Evolutionary conservation across 2,113 vertebrate genomes (phyloP).

Genomic region (Pachycephala philippinensis): DNA sequence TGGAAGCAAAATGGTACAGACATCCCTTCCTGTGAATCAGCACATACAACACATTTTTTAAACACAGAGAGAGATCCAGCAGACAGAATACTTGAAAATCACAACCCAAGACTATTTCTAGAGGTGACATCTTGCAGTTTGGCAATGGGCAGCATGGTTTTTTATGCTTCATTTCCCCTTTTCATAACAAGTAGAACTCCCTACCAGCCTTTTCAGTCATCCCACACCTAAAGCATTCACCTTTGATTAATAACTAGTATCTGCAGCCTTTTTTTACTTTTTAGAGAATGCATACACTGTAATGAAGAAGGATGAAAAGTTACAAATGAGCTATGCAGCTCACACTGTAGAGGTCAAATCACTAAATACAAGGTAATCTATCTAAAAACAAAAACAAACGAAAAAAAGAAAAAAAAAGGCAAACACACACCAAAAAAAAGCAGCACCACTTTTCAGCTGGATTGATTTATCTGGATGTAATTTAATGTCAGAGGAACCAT

Average conservation of each 20-base stretch:
- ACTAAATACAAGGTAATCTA: not conserved
- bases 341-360: not conserved
- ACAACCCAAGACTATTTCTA: not conserved
- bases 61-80: not conserved
- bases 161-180: not conserved
- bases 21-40: not conserved
- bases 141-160: accelerated
- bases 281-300: not conserved
- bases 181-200: not conserved
- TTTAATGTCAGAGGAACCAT: not conserved
- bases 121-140: not conserved
- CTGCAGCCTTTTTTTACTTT: not conserved
- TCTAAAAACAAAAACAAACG: not conserved
- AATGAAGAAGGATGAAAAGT: not conserved
- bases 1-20: not conserved
- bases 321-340: not conserved
- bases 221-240: not conserved
- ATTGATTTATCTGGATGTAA: not conserved
- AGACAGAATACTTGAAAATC: not conserved
- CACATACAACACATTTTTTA: not conserved
- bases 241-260: not conserved
- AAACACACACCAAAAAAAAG: not conserved
- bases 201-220: not conserved
- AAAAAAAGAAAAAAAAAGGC: not conserved
- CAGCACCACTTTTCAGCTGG: not conserved